Evolutionary conservation across 2,888 invertebrate species (phyloP), one percentile per base, ranked within the genome.

Genomic region (Subacronicta megacephala): DNA sequence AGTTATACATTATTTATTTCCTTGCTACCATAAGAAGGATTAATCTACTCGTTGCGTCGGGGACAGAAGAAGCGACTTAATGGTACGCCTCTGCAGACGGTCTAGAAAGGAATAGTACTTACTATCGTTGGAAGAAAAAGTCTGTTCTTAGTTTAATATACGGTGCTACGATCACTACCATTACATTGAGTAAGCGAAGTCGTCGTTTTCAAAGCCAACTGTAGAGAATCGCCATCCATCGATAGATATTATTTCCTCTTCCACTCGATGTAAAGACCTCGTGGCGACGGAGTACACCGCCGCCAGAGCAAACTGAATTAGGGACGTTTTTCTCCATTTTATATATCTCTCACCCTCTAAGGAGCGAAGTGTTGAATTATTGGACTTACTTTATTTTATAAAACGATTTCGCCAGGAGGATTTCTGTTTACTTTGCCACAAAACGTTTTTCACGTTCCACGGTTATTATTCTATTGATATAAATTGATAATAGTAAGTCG

Each of bases 351-450:
- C 86, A 72, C 87, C 84, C 88, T 85, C 85, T 86, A 82, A 89
- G 86, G 84, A 89, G 84, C 85, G 89, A 89, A 90, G 89, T 90
- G 90, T 87, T 90, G 92, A 93, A 90, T 91, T 93, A 92, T 92
- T 88, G 87, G 88, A 89, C 83, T 90, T 88, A 89, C 89, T 93
- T 92, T 91, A 90, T 91, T 92, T 90, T 90, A 90, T 89, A 88
- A 90, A 90, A 87, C 86, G 88, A 89, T 88, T 88, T 87, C 80
- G 82, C 82, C 71, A 77, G 79, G 81, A 85, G 82, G 82, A 85
- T 88, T 90, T 88, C 83, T 88, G 88, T 92, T 90, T 90, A 88
- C 88, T 87, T 89, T 88, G 72, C 80, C 81, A 80, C 82, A 81
- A 83, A 89, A 81, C 79, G 83, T 77, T 85, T 83, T 82, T 80